Base-by-base conservation (phyloP, 2,113 vertebrate genomes). In the Charadrius vociferus region DNA sequence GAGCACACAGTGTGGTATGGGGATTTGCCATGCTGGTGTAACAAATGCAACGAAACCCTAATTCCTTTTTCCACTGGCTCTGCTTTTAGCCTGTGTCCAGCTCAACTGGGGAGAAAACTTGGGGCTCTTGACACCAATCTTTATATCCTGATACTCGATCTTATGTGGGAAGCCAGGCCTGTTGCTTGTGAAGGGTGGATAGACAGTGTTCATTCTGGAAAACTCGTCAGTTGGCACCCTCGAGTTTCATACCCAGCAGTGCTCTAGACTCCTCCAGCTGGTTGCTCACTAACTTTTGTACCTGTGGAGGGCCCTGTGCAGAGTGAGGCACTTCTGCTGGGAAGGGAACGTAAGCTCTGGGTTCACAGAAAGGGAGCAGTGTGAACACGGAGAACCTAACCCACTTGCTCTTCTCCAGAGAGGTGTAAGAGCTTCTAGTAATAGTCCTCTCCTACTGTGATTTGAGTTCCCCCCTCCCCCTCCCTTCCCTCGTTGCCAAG, bases 1-100 rank as follows among this genome's bases (percentile, higher is more conserved):
- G 6, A 75, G 22, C 22, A 49, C 1, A 1, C 12, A n/a, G 14
- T 8, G 3, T 47, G 19, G 22, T 45, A n/a, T 37, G 22, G 17
- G 32, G 12, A 82, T 73, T 77, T 93, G 49, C 26, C 53, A 13
- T 19, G 34, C 43, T 86, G 58, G 4, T 93, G 50, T 74, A 37
- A 53, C n/a, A 71, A 85, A 88, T 41, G 41, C 1, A 1, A 53
- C 3, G 2, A 71, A 90, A 45, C 21, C 12, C 26, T 27, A 58
- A 58, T 86, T 80, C 56, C 14, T 63, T 59, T 53, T 74, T 93
- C 47, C 27, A 10, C 22, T 72, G 62, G 15, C 23, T 80, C 62
- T 85, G 27, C n/a, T 88, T 85, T 85, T 88, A 53, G 27, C 24
- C 20, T 63, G 26, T 24, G 18, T 75, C 22, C 37, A 72, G 5